A percentile compares a stretch with the other conserved stretches of the same genome.
Evolutionary conservation across 2,113 vertebrate species (phyloP).

Genomic region (Pterocles burchelli): DNA sequence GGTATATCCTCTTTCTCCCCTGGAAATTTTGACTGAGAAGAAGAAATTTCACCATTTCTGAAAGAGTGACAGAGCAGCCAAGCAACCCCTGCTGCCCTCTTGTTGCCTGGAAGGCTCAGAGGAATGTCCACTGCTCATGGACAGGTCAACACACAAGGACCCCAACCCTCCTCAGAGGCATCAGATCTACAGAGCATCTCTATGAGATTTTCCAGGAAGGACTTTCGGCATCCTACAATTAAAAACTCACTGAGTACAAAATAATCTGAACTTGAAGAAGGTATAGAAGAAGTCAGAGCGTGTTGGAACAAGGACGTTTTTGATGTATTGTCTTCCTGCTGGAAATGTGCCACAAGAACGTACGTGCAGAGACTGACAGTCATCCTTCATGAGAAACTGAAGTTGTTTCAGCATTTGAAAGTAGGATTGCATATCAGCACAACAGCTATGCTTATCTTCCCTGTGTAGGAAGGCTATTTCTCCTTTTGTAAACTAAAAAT

Average conservation of each 20-base stretch:
- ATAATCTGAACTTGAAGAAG: neutral
- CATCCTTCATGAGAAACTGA: neutral
- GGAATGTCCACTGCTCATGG: fast-evolving
- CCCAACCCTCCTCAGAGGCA: fast-evolving
- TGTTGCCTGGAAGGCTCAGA: neutral
- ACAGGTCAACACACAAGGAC: neutral
- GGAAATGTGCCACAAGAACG: neutral
- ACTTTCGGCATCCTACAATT: neutral
- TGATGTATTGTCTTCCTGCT: neutral
- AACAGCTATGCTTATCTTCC: neutral
- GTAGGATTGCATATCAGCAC: neutral
- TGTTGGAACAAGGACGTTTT: neutral
- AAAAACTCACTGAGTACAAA: neutral
- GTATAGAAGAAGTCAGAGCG: neutral
- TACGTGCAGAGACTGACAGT: neutral
- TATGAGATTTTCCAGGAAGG: neutral
- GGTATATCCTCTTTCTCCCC: neutral
- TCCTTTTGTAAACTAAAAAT: neutral
- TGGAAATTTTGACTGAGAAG: neutral
- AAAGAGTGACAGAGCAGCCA: neutral
- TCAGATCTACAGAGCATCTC: neutral
- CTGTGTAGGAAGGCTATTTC: neutral
- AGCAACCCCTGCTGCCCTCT: neutral
- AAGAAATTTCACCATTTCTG: neutral
- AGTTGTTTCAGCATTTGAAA: neutral